These are phyloP conservation scores for Stenurella melanura DNA, from an alignment of 2,888 invertebrate genomes.

Conservation along the genomic window DNA sequence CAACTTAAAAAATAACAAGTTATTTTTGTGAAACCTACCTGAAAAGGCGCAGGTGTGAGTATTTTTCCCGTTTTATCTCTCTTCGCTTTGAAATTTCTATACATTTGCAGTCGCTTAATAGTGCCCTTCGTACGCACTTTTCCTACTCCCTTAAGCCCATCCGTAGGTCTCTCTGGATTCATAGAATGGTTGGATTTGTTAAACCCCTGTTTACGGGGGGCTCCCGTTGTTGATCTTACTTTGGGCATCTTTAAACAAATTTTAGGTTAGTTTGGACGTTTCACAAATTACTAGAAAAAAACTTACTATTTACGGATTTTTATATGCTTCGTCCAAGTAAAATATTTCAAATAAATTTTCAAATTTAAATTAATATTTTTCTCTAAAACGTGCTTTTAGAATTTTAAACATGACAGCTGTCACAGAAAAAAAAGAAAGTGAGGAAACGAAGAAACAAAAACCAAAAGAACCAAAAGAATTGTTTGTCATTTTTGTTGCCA, in stretches of 20 bases:
- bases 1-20: too few species aligned
- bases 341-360: background rate
- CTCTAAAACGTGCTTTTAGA: background rate
- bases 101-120: constrained; percentile 98
- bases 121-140: constrained; percentile 93
- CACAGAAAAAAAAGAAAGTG: background rate
- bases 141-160: constrained; percentile 88
- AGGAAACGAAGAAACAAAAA: too few species aligned
- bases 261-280: background rate
- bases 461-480: background rate
- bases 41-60: constrained; percentile 88
- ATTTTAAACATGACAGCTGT: background rate
- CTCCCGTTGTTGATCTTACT: constrained; percentile 81
- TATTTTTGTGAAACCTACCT: background rate
- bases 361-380: background rate
- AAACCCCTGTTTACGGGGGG: constrained; percentile 89
- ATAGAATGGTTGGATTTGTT: constrained; percentile 93
- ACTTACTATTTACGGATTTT: background rate
- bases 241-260: constrained; percentile 80
- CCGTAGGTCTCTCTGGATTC: constrained; percentile 91
- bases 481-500: background rate
- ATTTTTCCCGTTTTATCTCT: constrained; percentile 93
- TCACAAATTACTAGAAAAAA: background rate
- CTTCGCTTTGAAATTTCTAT: constrained; percentile 97
- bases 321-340: background rate